Evolutionary conservation across 2,797 vertebrate species (phyloP).

Genomic region (Coreius guichenoti): DNA sequence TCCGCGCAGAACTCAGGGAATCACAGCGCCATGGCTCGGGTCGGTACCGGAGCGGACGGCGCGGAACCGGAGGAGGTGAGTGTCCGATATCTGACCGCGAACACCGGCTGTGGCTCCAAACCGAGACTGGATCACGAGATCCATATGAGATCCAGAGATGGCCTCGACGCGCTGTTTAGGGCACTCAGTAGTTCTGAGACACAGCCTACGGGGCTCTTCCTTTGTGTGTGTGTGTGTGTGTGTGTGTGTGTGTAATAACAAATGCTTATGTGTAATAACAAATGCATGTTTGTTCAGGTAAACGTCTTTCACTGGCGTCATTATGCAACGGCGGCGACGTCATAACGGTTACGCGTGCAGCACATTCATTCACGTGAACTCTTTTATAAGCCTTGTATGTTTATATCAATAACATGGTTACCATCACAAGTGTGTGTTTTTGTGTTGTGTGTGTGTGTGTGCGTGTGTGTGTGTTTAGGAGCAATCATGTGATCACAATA

Average conservation of each 20-base stretch:
- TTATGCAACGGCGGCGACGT: neutral
- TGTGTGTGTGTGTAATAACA: too few relatives aligned
- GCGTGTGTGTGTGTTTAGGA: neutral
- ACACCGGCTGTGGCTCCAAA: neutral
- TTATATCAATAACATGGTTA: neutral
- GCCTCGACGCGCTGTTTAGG: neutral
- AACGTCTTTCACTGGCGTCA: neutral
- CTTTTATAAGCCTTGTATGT: neutral
- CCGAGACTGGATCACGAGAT: too few relatives aligned
- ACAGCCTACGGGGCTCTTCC: neutral
- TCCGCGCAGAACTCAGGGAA: slow-evolving; percentile 25
- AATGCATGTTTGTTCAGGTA: neutral
- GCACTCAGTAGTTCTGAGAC: neutral
- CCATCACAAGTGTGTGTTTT: neutral
- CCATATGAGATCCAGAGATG: too few relatives aligned
- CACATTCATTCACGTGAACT: neutral
- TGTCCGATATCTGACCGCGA: neutral
- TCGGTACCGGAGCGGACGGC: slow-evolving; percentile 46
- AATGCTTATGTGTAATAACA: neutral
- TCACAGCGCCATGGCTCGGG: slow-evolving; percentile 44
- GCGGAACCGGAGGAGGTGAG: slow-evolving; percentile 60
- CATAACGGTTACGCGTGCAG: neutral
- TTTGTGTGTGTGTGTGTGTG: too few relatives aligned
- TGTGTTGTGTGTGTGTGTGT: slow-evolving; percentile 9
- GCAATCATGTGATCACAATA: neutral